These are phyloP conservation scores for Brevipalpus yothersi DNA, from an alignment of 1,140 invertebrate species.

Conservation along the genomic window DNA sequence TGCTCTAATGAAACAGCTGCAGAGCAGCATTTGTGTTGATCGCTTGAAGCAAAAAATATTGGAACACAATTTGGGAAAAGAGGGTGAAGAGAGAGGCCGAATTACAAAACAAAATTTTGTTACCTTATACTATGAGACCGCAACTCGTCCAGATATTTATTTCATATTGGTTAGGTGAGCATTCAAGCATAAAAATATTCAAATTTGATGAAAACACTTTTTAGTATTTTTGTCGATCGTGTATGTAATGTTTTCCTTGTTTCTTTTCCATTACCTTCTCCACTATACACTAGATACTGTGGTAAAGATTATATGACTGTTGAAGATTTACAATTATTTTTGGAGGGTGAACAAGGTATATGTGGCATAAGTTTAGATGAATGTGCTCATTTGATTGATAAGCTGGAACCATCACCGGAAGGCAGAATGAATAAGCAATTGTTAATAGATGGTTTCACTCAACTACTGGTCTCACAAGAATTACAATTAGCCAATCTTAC, in stretches of 20 bases:
- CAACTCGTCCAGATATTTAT: constrained; percentile 35
- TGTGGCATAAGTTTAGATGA: constrained; percentile 24
- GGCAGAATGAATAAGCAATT: constrained; percentile 27
- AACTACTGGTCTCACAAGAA: constrained; percentile 29
- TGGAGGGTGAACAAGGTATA: constrained; percentile 39
- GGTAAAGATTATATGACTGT: constrained; percentile 34
- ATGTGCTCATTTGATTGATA: constrained; percentile 28
- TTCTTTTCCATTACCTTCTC: constrained; percentile 2
- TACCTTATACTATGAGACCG: constrained; percentile 33
- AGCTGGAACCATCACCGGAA: constrained; percentile 31
- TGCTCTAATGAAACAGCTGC: constrained; percentile 27
- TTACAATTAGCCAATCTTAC: constrained; percentile 31
- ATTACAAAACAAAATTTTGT: constrained; percentile 32
- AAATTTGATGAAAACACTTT: too few species aligned
- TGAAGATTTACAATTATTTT: constrained; percentile 33
- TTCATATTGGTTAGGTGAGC: constrained; percentile 32
- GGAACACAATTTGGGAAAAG: constrained; percentile 25
- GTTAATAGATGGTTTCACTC: constrained; percentile 35
- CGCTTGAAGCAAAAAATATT: constrained; percentile 29
- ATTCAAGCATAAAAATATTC: neutral
- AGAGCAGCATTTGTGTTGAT: constrained; percentile 23
- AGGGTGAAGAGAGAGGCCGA: constrained; percentile 23
- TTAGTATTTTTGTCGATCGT: too few species aligned
- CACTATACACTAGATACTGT: constrained; percentile 25
- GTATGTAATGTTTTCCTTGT: too few species aligned